These are phyloP conservation scores for Drosophila kanapiae DNA, from an alignment of 1,140 invertebrate species.

Conservation along the genomic window DNA sequence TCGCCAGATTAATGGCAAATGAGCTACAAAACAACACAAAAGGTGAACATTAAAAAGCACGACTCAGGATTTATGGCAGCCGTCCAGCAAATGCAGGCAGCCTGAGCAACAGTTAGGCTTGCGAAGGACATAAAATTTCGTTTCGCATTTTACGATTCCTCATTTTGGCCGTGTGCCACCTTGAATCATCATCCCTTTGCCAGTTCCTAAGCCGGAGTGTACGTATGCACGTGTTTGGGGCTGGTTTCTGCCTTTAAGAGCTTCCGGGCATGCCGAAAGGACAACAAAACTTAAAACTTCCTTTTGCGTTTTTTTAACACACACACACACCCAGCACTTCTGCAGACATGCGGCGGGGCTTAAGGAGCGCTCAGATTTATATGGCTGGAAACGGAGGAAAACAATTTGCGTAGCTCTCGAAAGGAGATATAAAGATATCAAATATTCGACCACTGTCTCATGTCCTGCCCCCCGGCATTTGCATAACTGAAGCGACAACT, in stretches of 20 bases:
- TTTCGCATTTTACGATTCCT: slow-evolving; percentile 44
- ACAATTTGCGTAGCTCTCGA: slow-evolving; percentile 42
- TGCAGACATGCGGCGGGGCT: neutral
- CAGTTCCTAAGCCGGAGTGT: slow-evolving; percentile 30
- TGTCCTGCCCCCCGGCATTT: slow-evolving; percentile 37
- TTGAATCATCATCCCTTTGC: slow-evolving; percentile 15
- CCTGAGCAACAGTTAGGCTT: slow-evolving; percentile 39
- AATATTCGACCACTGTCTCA: slow-evolving; percentile 41
- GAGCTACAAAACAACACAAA: slow-evolving; percentile 53
- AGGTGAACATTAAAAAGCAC: slow-evolving; percentile 44
- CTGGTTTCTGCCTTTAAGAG: slow-evolving; percentile 50
- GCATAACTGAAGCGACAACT: slow-evolving; percentile 62
- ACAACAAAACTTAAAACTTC: slow-evolving; percentile 65
- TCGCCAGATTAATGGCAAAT: slow-evolving; percentile 56
- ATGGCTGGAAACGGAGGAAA: slow-evolving; percentile 34
- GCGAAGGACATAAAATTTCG: slow-evolving; percentile 42
- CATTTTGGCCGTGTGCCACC: slow-evolving; percentile 15
- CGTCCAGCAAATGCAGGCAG: slow-evolving; percentile 25
- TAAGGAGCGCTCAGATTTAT: slow-evolving; percentile 30
- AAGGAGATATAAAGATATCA: slow-evolving; percentile 45
- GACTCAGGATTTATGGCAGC: slow-evolving; percentile 51
- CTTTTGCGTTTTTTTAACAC: slow-evolving; percentile 36
- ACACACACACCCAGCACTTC: neutral
- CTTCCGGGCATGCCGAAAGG: slow-evolving; percentile 52
- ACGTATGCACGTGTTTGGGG: slow-evolving; percentile 45